Evolutionary conservation across 23 tunicate genomes (phyloP).

Genomic region (Oikopleura albicans): DNA sequence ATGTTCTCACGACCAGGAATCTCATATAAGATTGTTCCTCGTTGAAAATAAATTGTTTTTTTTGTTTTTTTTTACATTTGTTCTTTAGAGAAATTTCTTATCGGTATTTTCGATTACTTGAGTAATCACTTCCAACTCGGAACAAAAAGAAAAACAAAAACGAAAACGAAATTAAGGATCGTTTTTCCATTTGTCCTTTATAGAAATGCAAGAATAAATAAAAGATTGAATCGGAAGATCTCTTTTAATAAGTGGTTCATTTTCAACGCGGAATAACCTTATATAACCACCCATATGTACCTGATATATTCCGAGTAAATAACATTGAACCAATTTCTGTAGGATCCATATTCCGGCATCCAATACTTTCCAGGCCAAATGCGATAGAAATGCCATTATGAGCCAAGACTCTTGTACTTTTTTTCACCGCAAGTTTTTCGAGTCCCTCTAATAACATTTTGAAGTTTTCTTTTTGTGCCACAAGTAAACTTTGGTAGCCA

Average conservation of each 20-base stretch:
- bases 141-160: no score
- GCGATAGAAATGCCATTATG: background rate
- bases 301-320: conserved; percentile 55
- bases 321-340: conserved; percentile 87
- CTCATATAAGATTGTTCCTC: no score
- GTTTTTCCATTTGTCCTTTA: no score
- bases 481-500: conserved; percentile 5
- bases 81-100: no score
- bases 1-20: no score
- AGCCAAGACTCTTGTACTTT: background rate
- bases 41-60: no score
- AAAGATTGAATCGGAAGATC: no score
- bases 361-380: background rate
- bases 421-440: background rate
- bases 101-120: no score
- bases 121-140: no score
- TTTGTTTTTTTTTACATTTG: no score
- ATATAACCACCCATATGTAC: conserved; percentile 18
- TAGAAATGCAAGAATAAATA: no score
- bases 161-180: no score
- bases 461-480: conserved; percentile 40
- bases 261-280: background rate
- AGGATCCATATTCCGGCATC: background rate
- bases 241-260: background rate
- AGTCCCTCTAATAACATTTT: background rate